These are phyloP conservation scores for Drosophila niveifrons DNA, from an alignment of 2,888 invertebrate species.

Conservation along the genomic window DNA sequence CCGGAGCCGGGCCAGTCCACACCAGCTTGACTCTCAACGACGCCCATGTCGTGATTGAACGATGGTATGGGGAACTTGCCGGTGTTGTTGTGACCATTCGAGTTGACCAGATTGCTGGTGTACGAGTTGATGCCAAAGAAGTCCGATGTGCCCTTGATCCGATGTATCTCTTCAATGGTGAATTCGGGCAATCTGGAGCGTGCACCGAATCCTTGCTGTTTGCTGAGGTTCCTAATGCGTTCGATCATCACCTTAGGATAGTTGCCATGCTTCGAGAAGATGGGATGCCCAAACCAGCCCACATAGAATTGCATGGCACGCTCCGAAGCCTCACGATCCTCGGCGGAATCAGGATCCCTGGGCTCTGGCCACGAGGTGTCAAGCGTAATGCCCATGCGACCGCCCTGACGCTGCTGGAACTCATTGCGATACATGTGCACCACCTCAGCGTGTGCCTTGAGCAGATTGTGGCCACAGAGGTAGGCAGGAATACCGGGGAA, in stretches of 20 bases:
- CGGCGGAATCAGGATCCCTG: constrained; percentile 85
- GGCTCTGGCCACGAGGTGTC: constrained; percentile 89
- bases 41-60: constrained; percentile 88
- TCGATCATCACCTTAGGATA: constrained; percentile 89
- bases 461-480: constrained; percentile 89
- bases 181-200: constrained; percentile 89
- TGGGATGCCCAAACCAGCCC: constrained; percentile 90
- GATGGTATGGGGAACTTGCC: constrained; percentile 86
- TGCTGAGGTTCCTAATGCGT: constrained; percentile 87
- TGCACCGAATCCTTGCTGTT: constrained; percentile 86
- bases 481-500: constrained; percentile 89
- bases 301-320: constrained; percentile 88
- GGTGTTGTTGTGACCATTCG: constrained; percentile 85
- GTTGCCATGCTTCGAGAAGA: constrained; percentile 88
- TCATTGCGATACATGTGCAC: constrained; percentile 88
- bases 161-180: constrained; percentile 87
- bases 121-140: constrained; percentile 92
- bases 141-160: constrained; percentile 88
- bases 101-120: constrained; percentile 86
- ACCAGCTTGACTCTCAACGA: constrained; percentile 87
- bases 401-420: constrained; percentile 87
- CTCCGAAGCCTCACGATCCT: constrained; percentile 88
- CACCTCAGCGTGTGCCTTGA: constrained; percentile 91
- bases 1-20: constrained; percentile 88
- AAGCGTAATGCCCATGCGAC: constrained; percentile 88